A percentile compares a stretch with the other conserved stretches of the same genome.
These are phyloP conservation scores for Lithophane ornitopus DNA, from an alignment of 2,888 invertebrate genomes.

Conservation along the genomic window DNA sequence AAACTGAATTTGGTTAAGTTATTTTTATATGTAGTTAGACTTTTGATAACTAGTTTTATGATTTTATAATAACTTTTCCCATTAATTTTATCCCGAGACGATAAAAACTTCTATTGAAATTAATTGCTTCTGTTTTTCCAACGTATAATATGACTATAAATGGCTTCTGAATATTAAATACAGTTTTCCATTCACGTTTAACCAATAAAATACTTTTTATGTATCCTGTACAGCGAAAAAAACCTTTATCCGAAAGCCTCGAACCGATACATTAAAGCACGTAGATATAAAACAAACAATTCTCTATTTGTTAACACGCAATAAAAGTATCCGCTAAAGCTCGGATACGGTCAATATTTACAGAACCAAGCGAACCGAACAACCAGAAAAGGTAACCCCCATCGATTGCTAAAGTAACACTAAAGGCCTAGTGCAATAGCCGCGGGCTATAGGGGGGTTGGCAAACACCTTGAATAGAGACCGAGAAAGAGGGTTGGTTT, in stretches of 20 bases:
- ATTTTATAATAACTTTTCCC: background rate
- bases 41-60: background rate
- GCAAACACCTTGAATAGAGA: slow-evolving; percentile 59
- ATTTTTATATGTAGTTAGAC: background rate
- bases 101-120: background rate
- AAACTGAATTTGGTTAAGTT: background rate
- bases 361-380: slow-evolving; percentile 73
- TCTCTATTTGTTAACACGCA: slow-evolving; percentile 83
- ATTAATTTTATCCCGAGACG: background rate
- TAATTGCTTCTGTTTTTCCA: background rate
- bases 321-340: slow-evolving; percentile 81
- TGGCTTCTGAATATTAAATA: background rate
- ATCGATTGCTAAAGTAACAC: slow-evolving; percentile 82
- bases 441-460: slow-evolving; percentile 70
- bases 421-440: slow-evolving; percentile 83
- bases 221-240: slow-evolving; percentile 21
- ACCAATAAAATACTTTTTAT: slow-evolving; percentile 12
- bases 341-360: slow-evolving; percentile 85
- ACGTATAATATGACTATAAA: background rate
- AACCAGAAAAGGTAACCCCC: slow-evolving; percentile 74
- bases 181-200: background rate
- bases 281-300: slow-evolving; percentile 71
- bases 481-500: slow-evolving; percentile 49
- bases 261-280: slow-evolving; percentile 64
- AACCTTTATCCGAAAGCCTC: slow-evolving; percentile 39